Evolutionary conservation across 2,113 vertebrate species (phyloP), one percentile per base, ranked within the genome.

Genomic region (Ptyas mucosa): DNA sequence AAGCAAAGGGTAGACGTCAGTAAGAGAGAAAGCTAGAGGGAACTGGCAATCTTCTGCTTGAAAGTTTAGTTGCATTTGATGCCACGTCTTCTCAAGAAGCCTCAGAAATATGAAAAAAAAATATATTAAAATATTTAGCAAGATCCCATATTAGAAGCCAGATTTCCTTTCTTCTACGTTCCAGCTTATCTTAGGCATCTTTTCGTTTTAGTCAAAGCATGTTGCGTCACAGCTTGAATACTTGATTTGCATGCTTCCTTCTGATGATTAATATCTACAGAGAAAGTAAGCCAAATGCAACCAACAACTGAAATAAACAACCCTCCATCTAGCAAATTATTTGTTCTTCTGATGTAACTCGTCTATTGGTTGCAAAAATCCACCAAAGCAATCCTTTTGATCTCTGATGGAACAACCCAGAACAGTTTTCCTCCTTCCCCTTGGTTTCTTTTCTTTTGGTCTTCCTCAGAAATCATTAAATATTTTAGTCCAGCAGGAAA

Each of bases 131-230:
- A 90, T 89, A 20, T 26, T 86, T 93, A 75, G 46, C 1, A 92
- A 55, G 91, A 85, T 15, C 2, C 10, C 20, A 57, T 75, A 24
- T 34, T 46, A 89, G 18, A 91, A 10, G 29, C 89, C 51, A 93
- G 57, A 88, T 69, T 93, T 88, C 69, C 61, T 1, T 93, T 90
- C 89, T 92, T 3, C 89, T 88, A 94, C 91, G 9, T 1, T 90
- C 14, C 51, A 89, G 24, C 1, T 43, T 91, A 49, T 85, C 10
- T 93, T 21, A 1, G 0, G 0, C 39, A 12, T 8, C 9, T 93
- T 94, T 94, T 91, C 9, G 86, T 14, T 93, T 93, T 89, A 91
- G 90, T 92, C 91, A 93, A 89, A 8, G 2, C 5, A 81, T 94
- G 54, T 15, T 12, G 53, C 1, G 15, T 93, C 75, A 87, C 24